Evolutionary conservation across 2,113 vertebrate genomes (phyloP).

Genomic region (Camelus dromedarius): DNA sequence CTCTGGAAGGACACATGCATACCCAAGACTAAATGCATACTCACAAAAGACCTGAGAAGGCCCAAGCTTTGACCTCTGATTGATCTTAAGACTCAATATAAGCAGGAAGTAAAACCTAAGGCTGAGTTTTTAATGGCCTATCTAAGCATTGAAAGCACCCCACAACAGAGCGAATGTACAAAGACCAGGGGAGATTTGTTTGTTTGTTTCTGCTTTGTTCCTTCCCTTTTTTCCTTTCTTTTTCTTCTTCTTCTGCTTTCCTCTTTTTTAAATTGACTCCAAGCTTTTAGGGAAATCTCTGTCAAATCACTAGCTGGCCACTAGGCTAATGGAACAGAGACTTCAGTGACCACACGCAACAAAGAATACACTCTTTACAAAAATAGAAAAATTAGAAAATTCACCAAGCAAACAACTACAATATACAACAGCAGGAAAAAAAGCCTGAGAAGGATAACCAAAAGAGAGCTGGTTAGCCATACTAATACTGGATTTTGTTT

Average conservation of each 20-base stretch:
- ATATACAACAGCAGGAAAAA: neutral
- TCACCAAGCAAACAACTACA: neutral
- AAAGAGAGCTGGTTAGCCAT: neutral
- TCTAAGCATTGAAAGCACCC: neutral
- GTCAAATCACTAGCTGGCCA: neutral
- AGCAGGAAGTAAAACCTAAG: neutral
- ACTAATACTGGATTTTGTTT: neutral
- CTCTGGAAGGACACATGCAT: neutral
- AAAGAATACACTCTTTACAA: neutral
- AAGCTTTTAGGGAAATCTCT: neutral
- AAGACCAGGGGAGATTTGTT: neutral
- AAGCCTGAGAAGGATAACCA: neutral
- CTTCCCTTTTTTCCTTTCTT: neutral
- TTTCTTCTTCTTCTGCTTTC: neutral
- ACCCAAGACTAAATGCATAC: neutral
- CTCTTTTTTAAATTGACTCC: neutral
- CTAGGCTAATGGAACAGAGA: neutral
- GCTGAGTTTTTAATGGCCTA: neutral
- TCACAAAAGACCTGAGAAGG: neutral
- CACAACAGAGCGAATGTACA: neutral
- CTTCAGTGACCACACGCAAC: neutral
- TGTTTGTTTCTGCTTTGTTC: neutral
- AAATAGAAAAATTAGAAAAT: neutral
- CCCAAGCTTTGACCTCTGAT: neutral
- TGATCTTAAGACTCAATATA: neutral